These are phyloP conservation scores for Paramormyrops hopkinsi DNA, from an alignment of 2,797 vertebrate genomes.

Conservation along the genomic window DNA sequence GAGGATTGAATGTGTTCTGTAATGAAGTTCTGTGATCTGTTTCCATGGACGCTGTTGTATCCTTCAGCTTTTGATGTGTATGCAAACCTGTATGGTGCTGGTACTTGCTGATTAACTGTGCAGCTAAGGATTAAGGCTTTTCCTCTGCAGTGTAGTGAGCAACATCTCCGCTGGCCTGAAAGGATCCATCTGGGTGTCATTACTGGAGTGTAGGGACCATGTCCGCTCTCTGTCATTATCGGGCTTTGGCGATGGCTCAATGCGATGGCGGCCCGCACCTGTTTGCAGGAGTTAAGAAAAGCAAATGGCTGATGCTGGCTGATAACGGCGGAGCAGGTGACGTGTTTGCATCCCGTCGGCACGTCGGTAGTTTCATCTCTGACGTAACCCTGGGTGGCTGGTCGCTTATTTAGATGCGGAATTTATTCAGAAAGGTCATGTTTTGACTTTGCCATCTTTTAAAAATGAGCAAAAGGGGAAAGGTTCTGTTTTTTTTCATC, in stretches of 20 bases:
- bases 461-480: background rate
- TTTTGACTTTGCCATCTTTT: background rate
- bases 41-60: background rate
- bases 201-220: background rate
- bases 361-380: background rate
- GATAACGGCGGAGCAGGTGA: background rate
- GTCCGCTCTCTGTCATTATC: background rate
- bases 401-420: background rate
- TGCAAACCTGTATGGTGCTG: background rate
- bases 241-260: background rate
- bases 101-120: background rate
- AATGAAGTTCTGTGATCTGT: background rate
- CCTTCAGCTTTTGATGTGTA: background rate
- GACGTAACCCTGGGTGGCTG: background rate
- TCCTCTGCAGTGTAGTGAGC: background rate
- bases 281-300: background rate
- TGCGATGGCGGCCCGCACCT: background rate
- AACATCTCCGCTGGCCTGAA: background rate
- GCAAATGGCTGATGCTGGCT: background rate
- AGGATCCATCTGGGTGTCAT: background rate
- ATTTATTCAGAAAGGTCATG: background rate
- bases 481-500: background rate
- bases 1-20: constrained; percentile 2
- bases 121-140: background rate
- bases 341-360: background rate